Evolutionary conservation across 1,140 invertebrate genomes (phyloP), one percentile per base, ranked within the genome.

Genomic region (Aporrectodea caliginosa): DNA sequence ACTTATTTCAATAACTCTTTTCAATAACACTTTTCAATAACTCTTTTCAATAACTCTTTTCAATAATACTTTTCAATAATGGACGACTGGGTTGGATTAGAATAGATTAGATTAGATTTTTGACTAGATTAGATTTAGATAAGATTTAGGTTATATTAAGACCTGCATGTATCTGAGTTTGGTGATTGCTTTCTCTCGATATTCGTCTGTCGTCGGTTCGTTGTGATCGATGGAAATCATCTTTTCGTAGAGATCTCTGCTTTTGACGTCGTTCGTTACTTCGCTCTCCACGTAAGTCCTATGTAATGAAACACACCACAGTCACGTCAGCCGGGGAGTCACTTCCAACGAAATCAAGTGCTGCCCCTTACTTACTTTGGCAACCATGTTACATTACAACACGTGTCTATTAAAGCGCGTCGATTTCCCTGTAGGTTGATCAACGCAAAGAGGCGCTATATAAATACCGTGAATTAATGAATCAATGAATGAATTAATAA

Each of bases 111-210:
- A 58, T 58, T 58, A 58, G 6, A 12, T 12, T 58, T 58, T 12
- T 58, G 6, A 58, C 22, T 58, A 58, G 6, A 12, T 12, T 58
- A 12, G 22, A 12, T 58, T 12, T 58, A 12, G 22, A 12, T 58
- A 58, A 12, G 6, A 58, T 58, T 58, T 12, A 12, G 6, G 22
- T 58, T 58, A 58, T 58, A 12, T 58, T n/a, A n/a, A n/a, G n/a
- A 96, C 98, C 69, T 97, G 94, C 96, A 98, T 98, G 85, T 98
- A 98, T 80, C 96, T 90, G 0, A 95, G 94, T 88, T 98, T 98
- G 0, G 95, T 98, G 0, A 98, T 95, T 43, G 94, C 96, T 89
- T 95, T 94, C 78, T 94, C 88, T 79, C 92, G 90, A 82, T 94
- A 93, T 88, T 98, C 97, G 85, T 97, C 95, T 77, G 93, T 92